phyloP scores from a whole-genome alignment of 2,888 invertebrate genomes.

The Gryllus longicercus region DNA sequence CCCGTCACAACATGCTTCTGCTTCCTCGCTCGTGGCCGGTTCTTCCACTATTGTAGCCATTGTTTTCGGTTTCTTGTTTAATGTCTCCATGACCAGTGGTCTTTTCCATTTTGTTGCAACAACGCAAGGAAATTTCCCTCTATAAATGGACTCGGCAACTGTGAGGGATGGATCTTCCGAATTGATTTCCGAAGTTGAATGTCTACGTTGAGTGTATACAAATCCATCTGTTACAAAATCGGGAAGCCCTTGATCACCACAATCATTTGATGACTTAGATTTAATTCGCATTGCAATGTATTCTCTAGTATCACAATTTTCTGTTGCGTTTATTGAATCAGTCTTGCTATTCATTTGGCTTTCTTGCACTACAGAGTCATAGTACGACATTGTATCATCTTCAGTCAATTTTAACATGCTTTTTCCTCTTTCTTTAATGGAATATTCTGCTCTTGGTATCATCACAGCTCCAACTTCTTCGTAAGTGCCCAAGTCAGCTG shows the following conservation, averaged over 20 bases:
- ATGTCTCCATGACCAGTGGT: conserved; percentile 21
- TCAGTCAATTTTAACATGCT: background rate
- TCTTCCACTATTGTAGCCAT: conserved; percentile 84
- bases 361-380: conserved; percentile 33
- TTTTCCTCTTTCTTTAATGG: conserved; percentile 19
- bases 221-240: conserved; percentile 12
- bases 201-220: background rate
- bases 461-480: conserved; percentile 20
- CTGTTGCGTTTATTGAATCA: background rate
- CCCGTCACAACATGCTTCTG: conserved; percentile 48
- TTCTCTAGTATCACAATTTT: background rate
- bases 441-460: conserved; percentile 28
- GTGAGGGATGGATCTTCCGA: background rate
- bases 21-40: conserved; percentile 45
- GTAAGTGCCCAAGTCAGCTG: background rate
- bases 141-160: background rate
- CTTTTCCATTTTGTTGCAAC: conserved; percentile 24
- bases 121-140: background rate
- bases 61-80: conserved; percentile 26
- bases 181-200: conserved; percentile 18
- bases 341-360: conserved; percentile 11
- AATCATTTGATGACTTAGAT: background rate
- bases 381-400: conserved; percentile 25
- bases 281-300: background rate
- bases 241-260: too few species aligned